Conservation (phyloP, 1,140 invertebrate genomes). For the Bathynomus jamesi region DNA sequence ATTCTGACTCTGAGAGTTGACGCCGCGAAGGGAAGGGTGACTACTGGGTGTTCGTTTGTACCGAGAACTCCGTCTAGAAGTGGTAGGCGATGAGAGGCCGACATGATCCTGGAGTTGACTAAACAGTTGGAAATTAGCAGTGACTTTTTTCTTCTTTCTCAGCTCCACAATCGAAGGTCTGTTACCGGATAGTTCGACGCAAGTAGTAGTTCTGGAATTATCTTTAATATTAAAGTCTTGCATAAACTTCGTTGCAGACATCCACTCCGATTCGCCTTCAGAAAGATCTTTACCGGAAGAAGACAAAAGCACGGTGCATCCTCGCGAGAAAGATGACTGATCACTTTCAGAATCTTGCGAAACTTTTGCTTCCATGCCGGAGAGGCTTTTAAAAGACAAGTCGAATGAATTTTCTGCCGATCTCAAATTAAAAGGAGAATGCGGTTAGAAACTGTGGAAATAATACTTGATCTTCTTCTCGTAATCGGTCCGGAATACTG, state of each 20-base stretch:
- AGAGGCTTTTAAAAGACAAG: no score
- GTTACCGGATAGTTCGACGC: slow-evolving; percentile 1
- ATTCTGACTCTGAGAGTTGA: neutral
- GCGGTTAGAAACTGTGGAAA: neutral
- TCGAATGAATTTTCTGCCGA: neutral
- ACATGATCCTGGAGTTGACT: slow-evolving; percentile 16
- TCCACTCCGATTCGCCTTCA: slow-evolving; percentile 10
- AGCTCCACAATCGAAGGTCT: slow-evolving; percentile 30
- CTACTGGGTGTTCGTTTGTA: neutral
- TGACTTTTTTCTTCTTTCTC: slow-evolving; percentile 34
- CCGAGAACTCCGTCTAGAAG: neutral
- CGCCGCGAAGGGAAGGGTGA: neutral
- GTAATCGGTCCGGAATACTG: neutral
- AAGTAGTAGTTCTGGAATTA: neutral
- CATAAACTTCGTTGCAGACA: slow-evolving; percentile 19
- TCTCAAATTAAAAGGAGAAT: neutral
- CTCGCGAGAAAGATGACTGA: neutral
- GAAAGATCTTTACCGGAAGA: neutral
- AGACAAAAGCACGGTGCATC: neutral
- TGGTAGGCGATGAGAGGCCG: neutral
- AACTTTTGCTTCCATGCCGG: no score
- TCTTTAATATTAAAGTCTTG: slow-evolving; percentile 7
- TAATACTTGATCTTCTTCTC: neutral
- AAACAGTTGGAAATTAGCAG: slow-evolving; percentile 29
- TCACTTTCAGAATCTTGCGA: no score